These are phyloP conservation scores for Leptatherina wallacei DNA, from an alignment of 2,797 vertebrate genomes.

Conservation along the genomic window DNA sequence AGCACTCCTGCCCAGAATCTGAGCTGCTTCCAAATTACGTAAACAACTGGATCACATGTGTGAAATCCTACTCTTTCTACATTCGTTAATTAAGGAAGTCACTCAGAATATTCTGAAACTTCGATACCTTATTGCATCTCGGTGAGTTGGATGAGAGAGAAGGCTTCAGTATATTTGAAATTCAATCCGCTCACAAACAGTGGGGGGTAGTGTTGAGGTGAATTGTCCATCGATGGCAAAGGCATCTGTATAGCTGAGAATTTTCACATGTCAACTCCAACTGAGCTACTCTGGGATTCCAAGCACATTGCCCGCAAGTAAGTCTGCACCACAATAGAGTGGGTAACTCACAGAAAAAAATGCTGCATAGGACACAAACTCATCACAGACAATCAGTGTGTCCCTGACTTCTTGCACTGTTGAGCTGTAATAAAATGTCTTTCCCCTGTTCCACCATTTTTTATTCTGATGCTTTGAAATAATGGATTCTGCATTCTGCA, in stretches of 20 bases:
- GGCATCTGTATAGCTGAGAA: conserved; percentile 65
- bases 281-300: conserved; percentile 69
- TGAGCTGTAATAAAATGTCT: neutral
- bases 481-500: neutral
- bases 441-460: conserved; percentile 5
- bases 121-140: conserved; percentile 34
- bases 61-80: conserved; percentile 51
- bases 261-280: conserved; percentile 79
- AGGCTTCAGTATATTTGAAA: conserved; percentile 54
- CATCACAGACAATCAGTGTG: conserved; percentile 11
- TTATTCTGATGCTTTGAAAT: neutral
- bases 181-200: conserved; percentile 45
- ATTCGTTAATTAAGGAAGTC: conserved; percentile 42
- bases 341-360: conserved; percentile 36
- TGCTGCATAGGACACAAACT: conserved; percentile 26
- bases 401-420: conserved; percentile 14
- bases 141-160: conserved; percentile 19
- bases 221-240: conserved; percentile 46
- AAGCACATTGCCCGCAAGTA: conserved; percentile 61
- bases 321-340: conserved; percentile 52
- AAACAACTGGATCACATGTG: conserved; percentile 63
- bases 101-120: conserved; percentile 27
- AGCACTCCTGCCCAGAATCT: conserved; percentile 52
- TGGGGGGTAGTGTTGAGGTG: conserved; percentile 43
- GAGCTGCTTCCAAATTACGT: conserved; percentile 64